Evolutionary conservation across 2,113 vertebrate genomes (phyloP).

Genomic region (Dendropsophus ebraccatus): DNA sequence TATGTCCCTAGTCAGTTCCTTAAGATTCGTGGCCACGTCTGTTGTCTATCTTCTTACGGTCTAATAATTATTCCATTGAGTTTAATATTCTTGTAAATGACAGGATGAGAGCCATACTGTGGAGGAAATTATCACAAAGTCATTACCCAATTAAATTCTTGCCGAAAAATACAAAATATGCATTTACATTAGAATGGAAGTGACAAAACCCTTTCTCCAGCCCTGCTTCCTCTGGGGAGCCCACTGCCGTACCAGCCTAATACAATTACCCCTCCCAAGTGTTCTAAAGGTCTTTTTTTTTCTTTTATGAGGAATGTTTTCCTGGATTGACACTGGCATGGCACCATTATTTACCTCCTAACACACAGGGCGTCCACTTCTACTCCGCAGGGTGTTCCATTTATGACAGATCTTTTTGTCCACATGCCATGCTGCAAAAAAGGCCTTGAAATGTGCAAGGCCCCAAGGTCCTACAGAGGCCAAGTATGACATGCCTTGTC

Average conservation of each 20-base stretch:
- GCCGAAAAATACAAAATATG: constrained; percentile 13
- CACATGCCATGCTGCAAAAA: neutral
- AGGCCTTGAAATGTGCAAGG: constrained; percentile 4
- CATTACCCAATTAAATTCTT: constrained; percentile 15
- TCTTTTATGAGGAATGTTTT: constrained; percentile 9
- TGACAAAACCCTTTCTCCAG: neutral
- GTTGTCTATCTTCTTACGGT: neutral
- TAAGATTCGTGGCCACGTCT: neutral
- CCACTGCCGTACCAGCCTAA: neutral
- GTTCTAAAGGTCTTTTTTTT: neutral
- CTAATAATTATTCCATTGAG: neutral
- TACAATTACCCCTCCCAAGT: neutral
- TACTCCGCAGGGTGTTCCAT: constrained; percentile 15
- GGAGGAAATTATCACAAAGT: constrained; percentile 10
- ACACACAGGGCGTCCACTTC: constrained; percentile 15
- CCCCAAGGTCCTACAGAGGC: neutral
- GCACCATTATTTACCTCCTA: constrained; percentile 28
- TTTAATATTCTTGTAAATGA: neutral
- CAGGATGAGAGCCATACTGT: constrained; percentile 2
- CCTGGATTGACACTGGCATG: neutral
- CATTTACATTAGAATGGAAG: neutral
- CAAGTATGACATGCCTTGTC: neutral
- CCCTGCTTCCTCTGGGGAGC: neutral
- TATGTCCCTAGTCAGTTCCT: neutral
- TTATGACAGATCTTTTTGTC: constrained; percentile 47